A percentile compares a stretch with the other conserved stretches of the same genome.
Evolutionary conservation across 1,140 invertebrate genomes (phyloP).

Genomic region (Dendrolimus kikuchii): DNA sequence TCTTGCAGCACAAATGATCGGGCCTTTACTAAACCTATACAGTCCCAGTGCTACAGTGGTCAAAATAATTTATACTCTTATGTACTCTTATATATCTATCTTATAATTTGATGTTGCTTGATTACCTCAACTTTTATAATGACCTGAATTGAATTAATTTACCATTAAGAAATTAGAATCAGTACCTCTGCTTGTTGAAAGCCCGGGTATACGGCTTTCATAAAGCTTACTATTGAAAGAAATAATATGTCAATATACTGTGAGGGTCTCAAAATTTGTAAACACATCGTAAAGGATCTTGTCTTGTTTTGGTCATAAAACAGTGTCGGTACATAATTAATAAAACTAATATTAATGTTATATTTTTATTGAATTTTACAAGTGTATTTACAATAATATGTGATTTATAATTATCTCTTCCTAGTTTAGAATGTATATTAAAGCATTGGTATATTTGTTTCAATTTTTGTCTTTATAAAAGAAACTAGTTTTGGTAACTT

Average conservation of each 20-base stretch:
- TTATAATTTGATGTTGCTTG: too few species aligned
- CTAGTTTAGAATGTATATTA: conserved; percentile 11
- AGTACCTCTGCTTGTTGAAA: too few species aligned
- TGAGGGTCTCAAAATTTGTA: conserved; percentile 19
- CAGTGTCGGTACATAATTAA: not conserved
- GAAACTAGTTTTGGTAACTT: conserved; percentile 50
- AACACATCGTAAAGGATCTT: conserved; percentile 13
- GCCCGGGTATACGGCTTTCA: conserved; percentile 18
- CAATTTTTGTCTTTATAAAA: conserved; percentile 18
- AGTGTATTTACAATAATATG: conserved; percentile 38
- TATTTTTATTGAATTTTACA: conserved; percentile 18
- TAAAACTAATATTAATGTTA: conserved; percentile 19
- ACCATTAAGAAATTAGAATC: conserved; percentile 12
- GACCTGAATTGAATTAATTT: too few species aligned
- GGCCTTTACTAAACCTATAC: conserved; percentile 27
- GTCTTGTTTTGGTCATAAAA: not conserved
- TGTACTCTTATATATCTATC: too few species aligned
- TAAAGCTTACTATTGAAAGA: conserved; percentile 33
- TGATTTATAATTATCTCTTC: not conserved
- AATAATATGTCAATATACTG: conserved; percentile 31
- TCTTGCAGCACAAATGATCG: conserved; percentile 23
- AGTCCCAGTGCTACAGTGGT: conserved; percentile 6
- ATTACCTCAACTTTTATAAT: too few species aligned
- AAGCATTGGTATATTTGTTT: conserved; percentile 9
- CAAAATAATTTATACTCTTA: conserved; percentile 15